Evolutionary conservation across 2,113 vertebrate genomes (phyloP).

Genomic region (Nanger granti): DNA sequence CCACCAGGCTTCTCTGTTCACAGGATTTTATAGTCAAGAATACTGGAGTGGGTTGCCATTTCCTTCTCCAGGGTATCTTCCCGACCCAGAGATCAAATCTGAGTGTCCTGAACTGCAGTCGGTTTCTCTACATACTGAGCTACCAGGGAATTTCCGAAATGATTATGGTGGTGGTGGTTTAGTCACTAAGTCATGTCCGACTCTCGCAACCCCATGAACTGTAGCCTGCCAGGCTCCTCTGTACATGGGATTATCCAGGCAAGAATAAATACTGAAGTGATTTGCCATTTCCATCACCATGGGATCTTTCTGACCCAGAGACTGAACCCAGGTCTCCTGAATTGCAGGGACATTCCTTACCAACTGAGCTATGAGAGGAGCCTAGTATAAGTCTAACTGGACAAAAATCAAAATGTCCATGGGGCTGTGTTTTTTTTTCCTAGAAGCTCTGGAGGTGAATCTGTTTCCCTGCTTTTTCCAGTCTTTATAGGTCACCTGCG

Average conservation of each 20-base stretch:
- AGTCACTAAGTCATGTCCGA: fast-evolving
- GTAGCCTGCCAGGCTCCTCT: neutral
- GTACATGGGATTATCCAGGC: fast-evolving
- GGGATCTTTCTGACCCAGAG: neutral
- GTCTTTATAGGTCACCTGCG: neutral
- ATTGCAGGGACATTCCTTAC: neutral
- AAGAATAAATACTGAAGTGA: neutral
- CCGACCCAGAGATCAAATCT: neutral
- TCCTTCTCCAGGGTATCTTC: neutral
- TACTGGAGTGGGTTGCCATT: neutral
- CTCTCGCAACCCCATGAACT: neutral
- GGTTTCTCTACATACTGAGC: neutral
- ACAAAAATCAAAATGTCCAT: neutral
- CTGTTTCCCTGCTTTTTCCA: neutral
- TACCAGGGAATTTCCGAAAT: neutral
- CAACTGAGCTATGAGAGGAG: neutral
- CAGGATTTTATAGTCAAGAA: neutral
- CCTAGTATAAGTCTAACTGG: neutral
- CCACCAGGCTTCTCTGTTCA: neutral
- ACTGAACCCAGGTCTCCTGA: neutral
- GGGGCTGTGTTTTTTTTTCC: neutral
- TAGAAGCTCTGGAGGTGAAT: neutral
- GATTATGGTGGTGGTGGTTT: neutral
- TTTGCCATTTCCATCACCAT: neutral
- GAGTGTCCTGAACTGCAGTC: neutral